phyloP scores from a whole-genome alignment of 37 sponge, comb jelly and placozoan genomes.

The Axinella damicornis region DNA sequence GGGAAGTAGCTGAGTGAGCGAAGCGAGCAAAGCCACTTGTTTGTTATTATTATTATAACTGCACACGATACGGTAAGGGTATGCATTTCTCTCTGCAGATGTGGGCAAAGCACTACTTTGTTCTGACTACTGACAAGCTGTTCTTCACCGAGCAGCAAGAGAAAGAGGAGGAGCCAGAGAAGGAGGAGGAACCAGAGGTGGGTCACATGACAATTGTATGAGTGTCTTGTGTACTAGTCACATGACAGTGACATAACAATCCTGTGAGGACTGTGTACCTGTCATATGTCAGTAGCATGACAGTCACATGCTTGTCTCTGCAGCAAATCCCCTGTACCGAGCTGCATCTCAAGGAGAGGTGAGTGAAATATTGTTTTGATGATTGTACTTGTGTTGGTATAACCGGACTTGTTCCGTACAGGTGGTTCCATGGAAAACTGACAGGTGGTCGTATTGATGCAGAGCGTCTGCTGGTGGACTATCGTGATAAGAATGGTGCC shows the following conservation, averaged over 20 bases:
- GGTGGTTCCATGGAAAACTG: slow-evolving; percentile 91
- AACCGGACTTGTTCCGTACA: background rate
- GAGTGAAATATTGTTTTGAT: background rate
- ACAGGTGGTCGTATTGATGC: slow-evolving; percentile 77
- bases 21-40: too few relatives aligned
- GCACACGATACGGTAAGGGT: too few relatives aligned
- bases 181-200: slow-evolving; percentile 66
- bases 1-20: too few relatives aligned
- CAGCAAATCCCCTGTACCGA: slow-evolving; percentile 58
- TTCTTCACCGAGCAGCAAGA: slow-evolving; percentile 87
- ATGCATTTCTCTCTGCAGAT: slow-evolving; percentile 25
- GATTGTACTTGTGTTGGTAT: too few relatives aligned
- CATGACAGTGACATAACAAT: background rate
- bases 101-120: slow-evolving; percentile 92
- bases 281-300: background rate
- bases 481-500: slow-evolving; percentile 84
- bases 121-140: slow-evolving; percentile 76
- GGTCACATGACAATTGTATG: slow-evolving; percentile 18
- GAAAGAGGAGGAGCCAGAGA: slow-evolving; percentile 74
- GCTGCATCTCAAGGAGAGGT: slow-evolving; percentile 65
- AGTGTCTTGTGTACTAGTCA: slow-evolving; percentile 18
- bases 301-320: background rate
- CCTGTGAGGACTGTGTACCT: background rate
- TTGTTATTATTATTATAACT: too few relatives aligned
- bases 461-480: slow-evolving; percentile 78